Conservation (phyloP, 2,797 vertebrate genomes). For the Pachyuromys duprasi region DNA sequence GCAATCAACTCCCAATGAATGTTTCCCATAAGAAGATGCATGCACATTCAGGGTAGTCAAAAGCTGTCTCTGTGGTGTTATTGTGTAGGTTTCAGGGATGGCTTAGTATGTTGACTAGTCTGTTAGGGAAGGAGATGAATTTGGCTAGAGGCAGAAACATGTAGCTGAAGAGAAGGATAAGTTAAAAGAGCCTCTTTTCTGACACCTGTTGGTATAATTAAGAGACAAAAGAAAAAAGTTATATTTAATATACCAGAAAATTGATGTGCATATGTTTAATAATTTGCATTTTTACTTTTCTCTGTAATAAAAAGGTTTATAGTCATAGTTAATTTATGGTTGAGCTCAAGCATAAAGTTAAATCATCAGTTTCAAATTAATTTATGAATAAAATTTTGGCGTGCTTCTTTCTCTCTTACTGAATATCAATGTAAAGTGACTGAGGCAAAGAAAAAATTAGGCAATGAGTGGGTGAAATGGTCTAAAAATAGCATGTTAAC, state of each 20-base stretch:
- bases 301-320: background rate
- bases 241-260: background rate
- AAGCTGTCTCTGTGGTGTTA: background rate
- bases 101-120: background rate
- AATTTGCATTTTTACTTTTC: background rate
- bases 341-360: slow-evolving; percentile 1
- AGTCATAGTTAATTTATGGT: background rate
- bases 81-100: background rate
- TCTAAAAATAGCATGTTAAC: background rate
- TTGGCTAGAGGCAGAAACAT: background rate
- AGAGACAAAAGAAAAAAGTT: background rate
- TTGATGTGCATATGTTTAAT: background rate
- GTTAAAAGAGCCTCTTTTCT: background rate
- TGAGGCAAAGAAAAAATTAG: background rate
- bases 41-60: background rate
- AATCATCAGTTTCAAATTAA: background rate
- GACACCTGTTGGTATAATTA: background rate
- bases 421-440: background rate
- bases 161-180: background rate
- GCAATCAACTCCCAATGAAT: background rate
- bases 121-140: background rate
- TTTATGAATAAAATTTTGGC: background rate
- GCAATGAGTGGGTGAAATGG: background rate
- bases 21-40: background rate
- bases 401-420: background rate